These are phyloP conservation scores for Vimba vimba DNA, from an alignment of 2,113 vertebrate species.

Conservation along the genomic window DNA sequence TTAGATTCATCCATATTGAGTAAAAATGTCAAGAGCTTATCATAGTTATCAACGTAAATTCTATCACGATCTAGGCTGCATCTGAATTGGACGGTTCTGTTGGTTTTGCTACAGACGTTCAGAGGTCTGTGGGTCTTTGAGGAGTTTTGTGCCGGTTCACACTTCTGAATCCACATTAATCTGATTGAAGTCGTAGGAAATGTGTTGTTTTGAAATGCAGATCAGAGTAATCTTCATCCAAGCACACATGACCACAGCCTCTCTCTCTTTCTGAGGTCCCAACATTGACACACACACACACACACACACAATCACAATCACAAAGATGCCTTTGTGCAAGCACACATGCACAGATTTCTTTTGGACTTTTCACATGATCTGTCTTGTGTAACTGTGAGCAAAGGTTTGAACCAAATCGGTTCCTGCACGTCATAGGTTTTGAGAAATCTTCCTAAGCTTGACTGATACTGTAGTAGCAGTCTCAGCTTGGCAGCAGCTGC, in stretches of 20 bases:
- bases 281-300: slow-evolving; percentile 17
- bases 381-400: slow-evolving; percentile 44
- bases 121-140: not conserved
- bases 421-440: slow-evolving; percentile 9
- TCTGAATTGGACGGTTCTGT: not conserved
- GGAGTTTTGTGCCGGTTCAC: slow-evolving; percentile 32
- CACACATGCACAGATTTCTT: slow-evolving; percentile 37
- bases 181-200: slow-evolving; percentile 53
- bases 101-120: not conserved
- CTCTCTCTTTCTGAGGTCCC: not conserved
- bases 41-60: no score
- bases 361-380: slow-evolving; percentile 61
- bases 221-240: not conserved
- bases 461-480: slow-evolving; percentile 13
- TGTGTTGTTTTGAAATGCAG: slow-evolving; percentile 52
- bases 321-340: slow-evolving; percentile 34
- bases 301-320: slow-evolving; percentile 22
- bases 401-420: slow-evolving; percentile 49
- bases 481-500: not conserved
- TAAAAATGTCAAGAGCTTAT: no score
- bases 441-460: slow-evolving; percentile 36
- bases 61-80: no score
- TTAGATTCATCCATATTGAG: no score
- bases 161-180: slow-evolving; percentile 62
- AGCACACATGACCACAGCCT: not conserved